These are phyloP conservation scores for Chrysomela aeneicollis DNA, from an alignment of 2,888 invertebrate species.

Conservation along the genomic window DNA sequence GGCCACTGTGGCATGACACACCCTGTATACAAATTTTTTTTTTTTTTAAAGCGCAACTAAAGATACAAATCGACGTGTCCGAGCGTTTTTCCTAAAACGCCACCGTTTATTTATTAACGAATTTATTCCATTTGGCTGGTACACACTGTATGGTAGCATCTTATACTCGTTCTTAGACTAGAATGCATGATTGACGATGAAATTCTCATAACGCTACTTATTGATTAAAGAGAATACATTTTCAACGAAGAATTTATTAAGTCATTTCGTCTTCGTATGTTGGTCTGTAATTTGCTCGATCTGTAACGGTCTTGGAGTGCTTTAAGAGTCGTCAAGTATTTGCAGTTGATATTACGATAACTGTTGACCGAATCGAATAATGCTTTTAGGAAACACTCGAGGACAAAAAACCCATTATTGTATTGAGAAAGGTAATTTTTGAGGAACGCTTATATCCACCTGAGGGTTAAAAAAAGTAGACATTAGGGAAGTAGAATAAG, in stretches of 20 bases:
- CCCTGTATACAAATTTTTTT: too few species aligned
- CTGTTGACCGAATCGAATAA: not conserved
- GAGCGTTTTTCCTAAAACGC: too few species aligned
- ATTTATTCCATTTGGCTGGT: too few species aligned
- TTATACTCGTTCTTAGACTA: not conserved
- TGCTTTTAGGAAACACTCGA: not conserved
- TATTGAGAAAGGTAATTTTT: not conserved
- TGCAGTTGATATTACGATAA: not conserved
- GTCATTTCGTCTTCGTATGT: conserved; percentile 28
- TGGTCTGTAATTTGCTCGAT: conserved; percentile 27
- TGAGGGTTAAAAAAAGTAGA: not conserved
- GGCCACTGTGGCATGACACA: too few species aligned
- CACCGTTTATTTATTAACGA: too few species aligned
- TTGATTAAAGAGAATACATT: conserved; percentile 23
- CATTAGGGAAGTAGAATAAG: not conserved
- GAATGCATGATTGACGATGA: conserved; percentile 8
- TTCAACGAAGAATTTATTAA: conserved; percentile 27
- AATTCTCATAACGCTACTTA: conserved; percentile 20
- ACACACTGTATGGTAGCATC: too few species aligned
- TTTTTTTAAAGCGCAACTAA: too few species aligned
- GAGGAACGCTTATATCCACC: not conserved
- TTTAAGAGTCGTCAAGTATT: not conserved
- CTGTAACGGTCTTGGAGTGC: conserved; percentile 23
- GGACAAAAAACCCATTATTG: conserved; percentile 2
- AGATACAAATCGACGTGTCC: too few species aligned